These are phyloP conservation scores for Agapornis roseicollis DNA, from an alignment of 2,113 vertebrate species.

Conservation along the genomic window DNA sequence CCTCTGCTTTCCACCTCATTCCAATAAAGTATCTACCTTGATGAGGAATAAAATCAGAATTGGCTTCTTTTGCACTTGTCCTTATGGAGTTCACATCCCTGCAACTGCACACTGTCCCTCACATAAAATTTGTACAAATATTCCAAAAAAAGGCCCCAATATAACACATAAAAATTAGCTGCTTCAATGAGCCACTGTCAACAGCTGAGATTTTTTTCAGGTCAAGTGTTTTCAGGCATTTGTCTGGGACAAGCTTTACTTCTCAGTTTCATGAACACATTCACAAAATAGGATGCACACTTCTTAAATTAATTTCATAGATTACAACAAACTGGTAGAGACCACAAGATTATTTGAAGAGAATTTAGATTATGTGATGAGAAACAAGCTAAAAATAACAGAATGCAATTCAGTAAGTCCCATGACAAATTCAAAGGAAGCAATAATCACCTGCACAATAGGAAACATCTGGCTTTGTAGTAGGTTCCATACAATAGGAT, in stretches of 20 bases:
- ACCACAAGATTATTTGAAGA: neutral
- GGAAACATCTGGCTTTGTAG: neutral
- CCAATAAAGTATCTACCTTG: neutral
- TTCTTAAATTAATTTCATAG: neutral
- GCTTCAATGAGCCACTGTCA: neutral
- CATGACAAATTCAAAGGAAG: constrained; percentile 6
- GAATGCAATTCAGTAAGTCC: neutral
- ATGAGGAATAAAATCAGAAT: neutral
- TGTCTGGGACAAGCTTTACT: neutral
- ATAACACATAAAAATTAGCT: neutral
- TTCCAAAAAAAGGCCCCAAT: neutral
- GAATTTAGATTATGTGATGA: neutral
- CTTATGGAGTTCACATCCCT: neutral
- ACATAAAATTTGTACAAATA: neutral
- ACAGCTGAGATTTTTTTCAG: neutral
- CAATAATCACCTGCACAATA: neutral
- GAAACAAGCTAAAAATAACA: neutral
- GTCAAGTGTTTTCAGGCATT: neutral
- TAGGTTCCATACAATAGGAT: neutral
- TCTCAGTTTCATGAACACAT: neutral
- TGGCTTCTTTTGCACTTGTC: neutral
- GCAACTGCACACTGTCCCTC: neutral
- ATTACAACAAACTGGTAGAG: neutral
- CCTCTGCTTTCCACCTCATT: neutral
- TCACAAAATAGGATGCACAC: neutral